phyloP scores from a whole-genome alignment of 1,140 invertebrate genomes.

The Sinonovacula constricta region DNA sequence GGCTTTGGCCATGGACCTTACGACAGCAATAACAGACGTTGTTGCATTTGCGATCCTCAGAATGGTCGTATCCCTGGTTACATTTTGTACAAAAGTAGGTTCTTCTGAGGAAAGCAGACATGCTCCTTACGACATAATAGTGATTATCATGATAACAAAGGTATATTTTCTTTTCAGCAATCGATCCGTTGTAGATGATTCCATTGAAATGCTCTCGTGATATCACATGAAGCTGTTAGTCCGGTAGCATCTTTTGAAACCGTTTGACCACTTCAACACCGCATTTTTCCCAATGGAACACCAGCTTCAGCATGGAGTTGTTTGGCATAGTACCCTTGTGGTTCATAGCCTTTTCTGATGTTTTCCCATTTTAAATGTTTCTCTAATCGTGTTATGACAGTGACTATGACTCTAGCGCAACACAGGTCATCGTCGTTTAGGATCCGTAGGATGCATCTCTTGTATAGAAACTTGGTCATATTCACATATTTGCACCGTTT shows the following conservation, averaged over 20 bases:
- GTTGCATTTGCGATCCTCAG: constrained; percentile 45
- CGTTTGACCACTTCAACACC: constrained; percentile 32
- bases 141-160: constrained; percentile 44
- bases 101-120: constrained; percentile 40
- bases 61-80: constrained; percentile 48
- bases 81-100: constrained; percentile 49
- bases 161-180: constrained; percentile 47
- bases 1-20: constrained; percentile 22
- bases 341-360: constrained; percentile 24
- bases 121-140: constrained; percentile 52
- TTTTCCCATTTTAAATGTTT: constrained; percentile 43
- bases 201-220: constrained; percentile 50
- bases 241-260: constrained; percentile 28
- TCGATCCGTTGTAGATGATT: constrained; percentile 49
- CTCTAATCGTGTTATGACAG: constrained; percentile 34
- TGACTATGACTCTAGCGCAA: constrained; percentile 47
- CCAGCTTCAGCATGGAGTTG: constrained; percentile 20
- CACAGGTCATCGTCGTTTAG: constrained; percentile 48
- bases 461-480: constrained; percentile 1
- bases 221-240: constrained; percentile 36
- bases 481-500: constrained; percentile 42
- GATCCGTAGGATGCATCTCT: constrained; percentile 36
- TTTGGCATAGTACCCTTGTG: constrained; percentile 21
- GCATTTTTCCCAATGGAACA: constrained; percentile 15
- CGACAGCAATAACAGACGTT: constrained; percentile 24